phyloP scores from a whole-genome alignment of 2,797 vertebrate species.

The Austrolebias charrua region DNA sequence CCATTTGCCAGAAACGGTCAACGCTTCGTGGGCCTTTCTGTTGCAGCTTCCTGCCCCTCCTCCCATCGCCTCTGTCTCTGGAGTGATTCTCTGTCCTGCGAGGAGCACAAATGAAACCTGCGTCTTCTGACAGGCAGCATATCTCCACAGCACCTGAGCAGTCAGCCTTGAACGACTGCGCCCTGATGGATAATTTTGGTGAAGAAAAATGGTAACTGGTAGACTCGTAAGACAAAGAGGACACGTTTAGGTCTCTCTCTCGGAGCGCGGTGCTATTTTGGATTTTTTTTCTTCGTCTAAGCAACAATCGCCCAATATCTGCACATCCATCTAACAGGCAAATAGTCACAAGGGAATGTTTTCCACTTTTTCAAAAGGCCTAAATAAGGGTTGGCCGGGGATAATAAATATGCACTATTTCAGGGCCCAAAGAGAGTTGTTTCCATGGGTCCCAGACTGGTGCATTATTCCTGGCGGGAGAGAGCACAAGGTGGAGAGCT shows the following conservation, averaged over 20 bases:
- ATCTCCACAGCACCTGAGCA: conserved; percentile 60
- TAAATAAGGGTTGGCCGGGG: conserved; percentile 27
- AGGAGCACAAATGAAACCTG: conserved; percentile 60
- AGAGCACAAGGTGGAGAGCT: conserved; percentile 20
- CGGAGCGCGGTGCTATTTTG: conserved; percentile 22
- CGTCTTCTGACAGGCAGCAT: conserved; percentile 53
- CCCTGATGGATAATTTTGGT: conserved; percentile 53
- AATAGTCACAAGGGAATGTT: conserved; percentile 33
- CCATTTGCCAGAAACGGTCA: conserved; percentile 67
- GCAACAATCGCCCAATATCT: conserved; percentile 23
- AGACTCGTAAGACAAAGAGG: conserved; percentile 45
- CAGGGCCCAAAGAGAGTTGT: conserved; percentile 45
- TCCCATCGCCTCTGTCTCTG: conserved; percentile 21
- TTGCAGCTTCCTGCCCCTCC: conserved; percentile 25
- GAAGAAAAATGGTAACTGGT: conserved; percentile 54
- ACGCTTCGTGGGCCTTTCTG: conserved; percentile 59
- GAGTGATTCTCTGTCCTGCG: conserved; percentile 46
- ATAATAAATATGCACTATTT: conserved; percentile 55
- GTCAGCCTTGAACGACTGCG: conserved; percentile 60
- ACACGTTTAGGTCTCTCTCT: conserved; percentile 1
- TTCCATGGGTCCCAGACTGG: conserved; percentile 38
- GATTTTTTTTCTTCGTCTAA: conserved; percentile 29
- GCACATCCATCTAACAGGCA: conserved; percentile 29
- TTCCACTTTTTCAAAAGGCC: conserved; percentile 22
- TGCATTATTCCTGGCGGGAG: conserved; percentile 37